Percentiles rank a stretch among this genome's conserved stretches.
phyloP scores from a whole-genome alignment of 2,113 vertebrate genomes.

The Neolamprologus ventralis region DNA sequence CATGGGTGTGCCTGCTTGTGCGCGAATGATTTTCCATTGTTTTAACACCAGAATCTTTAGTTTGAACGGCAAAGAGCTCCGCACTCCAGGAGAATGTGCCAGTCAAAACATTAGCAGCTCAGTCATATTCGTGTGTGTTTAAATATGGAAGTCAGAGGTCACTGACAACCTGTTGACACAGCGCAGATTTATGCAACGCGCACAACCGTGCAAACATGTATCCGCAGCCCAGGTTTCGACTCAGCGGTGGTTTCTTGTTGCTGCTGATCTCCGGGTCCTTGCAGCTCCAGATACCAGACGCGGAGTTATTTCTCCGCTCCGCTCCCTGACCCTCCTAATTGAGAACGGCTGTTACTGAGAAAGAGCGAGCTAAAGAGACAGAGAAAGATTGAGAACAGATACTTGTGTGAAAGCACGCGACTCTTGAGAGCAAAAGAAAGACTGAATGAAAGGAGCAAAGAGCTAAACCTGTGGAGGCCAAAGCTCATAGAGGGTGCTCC shows the following conservation, averaged over 20 bases:
- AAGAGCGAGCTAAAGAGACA: constrained; percentile 5
- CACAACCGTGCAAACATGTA: not conserved
- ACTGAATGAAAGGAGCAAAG: constrained; percentile 10
- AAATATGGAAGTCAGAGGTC: constrained; percentile 43
- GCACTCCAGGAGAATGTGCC: not conserved
- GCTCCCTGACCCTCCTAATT: constrained; percentile 70
- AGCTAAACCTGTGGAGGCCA: not conserved
- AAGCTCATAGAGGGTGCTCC: constrained; percentile 8
- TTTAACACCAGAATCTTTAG: not conserved
- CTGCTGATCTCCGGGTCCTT: constrained; percentile 43
- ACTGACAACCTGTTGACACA: constrained; percentile 53
- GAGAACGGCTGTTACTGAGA: constrained; percentile 65
- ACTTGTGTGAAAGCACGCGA: not conserved
- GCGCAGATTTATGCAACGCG: constrained; percentile 42
- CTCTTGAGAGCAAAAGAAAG: constrained; percentile 10
- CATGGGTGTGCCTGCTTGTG: constrained; percentile 2
- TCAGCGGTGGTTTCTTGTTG: constrained; percentile 44
- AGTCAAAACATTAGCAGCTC: constrained; percentile 19
- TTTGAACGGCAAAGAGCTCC: not conserved
- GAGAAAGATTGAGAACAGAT: constrained; percentile 1
- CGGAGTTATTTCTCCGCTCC: constrained; percentile 58
- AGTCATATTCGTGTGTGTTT: constrained; percentile 26
- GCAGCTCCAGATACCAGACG: constrained; percentile 62
- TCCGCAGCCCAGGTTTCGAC: constrained; percentile 2
- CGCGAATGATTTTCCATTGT: not conserved